Conservation (phyloP, 2,888 invertebrate species). For the Euphydryas editha region DNA sequence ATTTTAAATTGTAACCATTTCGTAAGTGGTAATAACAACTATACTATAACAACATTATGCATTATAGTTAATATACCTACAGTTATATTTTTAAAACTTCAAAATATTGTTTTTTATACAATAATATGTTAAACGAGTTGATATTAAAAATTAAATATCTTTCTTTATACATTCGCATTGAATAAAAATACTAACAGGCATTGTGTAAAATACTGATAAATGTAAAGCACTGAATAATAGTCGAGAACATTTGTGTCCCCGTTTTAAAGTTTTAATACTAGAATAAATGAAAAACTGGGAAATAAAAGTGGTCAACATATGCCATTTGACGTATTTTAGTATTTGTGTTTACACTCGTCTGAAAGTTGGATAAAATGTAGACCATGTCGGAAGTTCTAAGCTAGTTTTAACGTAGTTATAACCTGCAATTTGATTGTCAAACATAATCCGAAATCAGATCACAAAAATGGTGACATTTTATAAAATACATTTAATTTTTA, state of each 20-base stretch:
- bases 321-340: constrained; percentile 8
- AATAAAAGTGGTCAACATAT: constrained; percentile 22
- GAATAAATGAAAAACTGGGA: constrained; percentile 30
- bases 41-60: no score
- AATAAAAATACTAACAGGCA: constrained; percentile 15
- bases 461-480: neutral
- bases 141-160: constrained; percentile 17
- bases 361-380: neutral
- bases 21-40: no score
- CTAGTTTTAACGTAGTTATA: neutral
- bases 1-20: no score
- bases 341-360: neutral
- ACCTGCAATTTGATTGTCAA: neutral
- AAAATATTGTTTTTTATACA: neutral
- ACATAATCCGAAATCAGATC: neutral
- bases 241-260: constrained; percentile 26
- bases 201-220: constrained; percentile 31
- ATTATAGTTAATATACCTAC: no score
- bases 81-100: no score
- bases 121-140: neutral
- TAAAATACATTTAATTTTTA: neutral
- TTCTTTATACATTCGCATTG: constrained; percentile 18
- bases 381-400: neutral
- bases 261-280: constrained; percentile 32
- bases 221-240: constrained; percentile 17